Evolutionary conservation across 2,888 invertebrate species (phyloP), one percentile per base, ranked within the genome.

Genomic region (Patella pellucida): DNA sequence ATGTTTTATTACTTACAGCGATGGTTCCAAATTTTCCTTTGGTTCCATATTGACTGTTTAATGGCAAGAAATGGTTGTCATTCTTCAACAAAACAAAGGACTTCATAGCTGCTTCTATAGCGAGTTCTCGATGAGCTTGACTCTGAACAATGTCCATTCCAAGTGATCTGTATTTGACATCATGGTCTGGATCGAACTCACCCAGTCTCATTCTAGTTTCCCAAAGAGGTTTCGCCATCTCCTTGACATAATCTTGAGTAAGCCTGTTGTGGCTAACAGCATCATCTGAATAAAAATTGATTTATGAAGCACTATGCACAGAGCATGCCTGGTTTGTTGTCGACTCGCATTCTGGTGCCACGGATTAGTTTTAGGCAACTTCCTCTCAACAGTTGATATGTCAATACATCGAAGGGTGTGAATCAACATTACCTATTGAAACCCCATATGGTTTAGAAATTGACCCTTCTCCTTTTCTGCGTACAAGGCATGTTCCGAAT

Each of bases 31-130:
- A 41, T 41, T 41, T 41, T 7, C 41, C 41, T 1, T 41, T 41
- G 41, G 41, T 41, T 41, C 41, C 41, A 41, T 9, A 41, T 41
- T 7, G 41, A 9, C 41, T 41, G 41, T 41, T 41, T 41, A 86
- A 68, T 68, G 73, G 84, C 15, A 84, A 79, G 2, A 85, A 76
- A 7, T 74, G 67, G 67, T 81, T 54, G 19, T 75, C 69, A 71
- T 87, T 84, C 72, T 88, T 88, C 72, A 88, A 78, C 71, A 88
- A 72, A 9, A 87, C 86, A 73, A 87, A 84, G 12, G 84, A 81
- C 77, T 41, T 41, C 41, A 41, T 41, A 9, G 41, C 41, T 41
- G 41, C 41, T 41, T 41, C 41, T 9, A 41, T 84, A 41, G 85
- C 79, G 2, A 84, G 76, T 3, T 79, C 52, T 67, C 78, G 76